Conservation (phyloP, 2,888 invertebrate species). For the Scaptomyza cyrtandrae region DNA sequence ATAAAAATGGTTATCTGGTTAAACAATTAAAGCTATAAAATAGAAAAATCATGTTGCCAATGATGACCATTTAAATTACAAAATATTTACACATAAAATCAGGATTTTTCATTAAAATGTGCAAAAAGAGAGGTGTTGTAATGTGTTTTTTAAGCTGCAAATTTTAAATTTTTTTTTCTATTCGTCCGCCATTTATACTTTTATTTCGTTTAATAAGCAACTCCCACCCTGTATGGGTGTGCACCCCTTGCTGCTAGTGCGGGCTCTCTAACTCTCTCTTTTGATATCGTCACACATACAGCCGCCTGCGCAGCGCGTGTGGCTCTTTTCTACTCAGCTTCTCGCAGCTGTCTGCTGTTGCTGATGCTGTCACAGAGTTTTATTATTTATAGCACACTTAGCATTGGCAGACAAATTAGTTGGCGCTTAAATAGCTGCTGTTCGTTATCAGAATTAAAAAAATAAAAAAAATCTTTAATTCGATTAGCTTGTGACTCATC, state of each 20-base stretch:
- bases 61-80: too few species aligned
- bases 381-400: constrained; percentile 50
- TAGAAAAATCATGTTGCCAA: too few species aligned
- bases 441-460: constrained; percentile 18
- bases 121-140: neutral
- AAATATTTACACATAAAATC: too few species aligned
- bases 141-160: neutral
- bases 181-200: constrained; percentile 71
- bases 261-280: constrained; percentile 7
- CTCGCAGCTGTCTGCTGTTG: constrained; percentile 5
- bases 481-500: constrained; percentile 46
- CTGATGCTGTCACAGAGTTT: constrained; percentile 17
- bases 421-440: constrained; percentile 23
- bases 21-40: too few species aligned
- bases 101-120: too few species aligned
- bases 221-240: constrained; percentile 63
- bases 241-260: constrained; percentile 33
- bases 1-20: neutral
- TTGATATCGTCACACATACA: constrained; percentile 5
- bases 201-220: constrained; percentile 65
- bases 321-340: constrained; percentile 24
- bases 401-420: constrained; percentile 36
- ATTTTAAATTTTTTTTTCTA: constrained; percentile 9
- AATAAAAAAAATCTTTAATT: constrained; percentile 6
- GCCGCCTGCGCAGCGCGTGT: constrained; percentile 21